Conservation (phyloP, 2,797 vertebrate species). For the Lepilemur ruficaudatus region DNA sequence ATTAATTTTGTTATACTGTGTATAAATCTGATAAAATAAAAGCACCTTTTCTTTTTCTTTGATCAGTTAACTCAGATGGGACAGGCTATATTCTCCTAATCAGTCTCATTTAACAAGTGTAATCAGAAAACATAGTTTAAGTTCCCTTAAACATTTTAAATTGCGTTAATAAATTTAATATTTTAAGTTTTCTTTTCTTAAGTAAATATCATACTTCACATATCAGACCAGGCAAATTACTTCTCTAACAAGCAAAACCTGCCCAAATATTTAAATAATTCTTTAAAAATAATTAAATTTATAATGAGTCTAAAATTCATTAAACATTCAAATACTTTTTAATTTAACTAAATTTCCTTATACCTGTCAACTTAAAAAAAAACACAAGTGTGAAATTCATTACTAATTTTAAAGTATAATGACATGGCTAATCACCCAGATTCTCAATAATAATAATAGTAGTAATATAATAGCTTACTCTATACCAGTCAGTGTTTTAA, state of each 20-base stretch:
- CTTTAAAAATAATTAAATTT: constrained; percentile 8
- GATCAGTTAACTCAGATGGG: not conserved
- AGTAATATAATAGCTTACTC: not conserved
- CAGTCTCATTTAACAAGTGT: not conserved
- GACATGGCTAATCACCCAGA: not conserved
- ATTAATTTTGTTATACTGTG: not conserved
- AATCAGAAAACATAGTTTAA: not conserved
- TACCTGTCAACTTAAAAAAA: not conserved
- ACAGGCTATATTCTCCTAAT: not conserved
- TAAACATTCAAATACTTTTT: constrained; percentile 25
- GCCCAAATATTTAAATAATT: constrained; percentile 6
- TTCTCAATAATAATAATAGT: not conserved
- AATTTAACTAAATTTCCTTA: not conserved
- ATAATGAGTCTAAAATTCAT: not conserved
- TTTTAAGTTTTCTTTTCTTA: not conserved
- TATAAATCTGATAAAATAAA: constrained; percentile 11
- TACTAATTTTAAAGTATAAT: not conserved
- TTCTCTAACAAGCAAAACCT: constrained; percentile 9
- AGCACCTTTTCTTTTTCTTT: constrained; percentile 24
- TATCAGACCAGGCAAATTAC: not conserved
- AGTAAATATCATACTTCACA: not conserved
- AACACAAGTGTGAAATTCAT: not conserved
- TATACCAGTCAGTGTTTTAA: not conserved
- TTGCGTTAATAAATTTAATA: not conserved
- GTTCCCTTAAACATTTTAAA: not conserved